Base-by-base conservation (phyloP, 2,888 invertebrate species). In the Tenthredo notha region DNA sequence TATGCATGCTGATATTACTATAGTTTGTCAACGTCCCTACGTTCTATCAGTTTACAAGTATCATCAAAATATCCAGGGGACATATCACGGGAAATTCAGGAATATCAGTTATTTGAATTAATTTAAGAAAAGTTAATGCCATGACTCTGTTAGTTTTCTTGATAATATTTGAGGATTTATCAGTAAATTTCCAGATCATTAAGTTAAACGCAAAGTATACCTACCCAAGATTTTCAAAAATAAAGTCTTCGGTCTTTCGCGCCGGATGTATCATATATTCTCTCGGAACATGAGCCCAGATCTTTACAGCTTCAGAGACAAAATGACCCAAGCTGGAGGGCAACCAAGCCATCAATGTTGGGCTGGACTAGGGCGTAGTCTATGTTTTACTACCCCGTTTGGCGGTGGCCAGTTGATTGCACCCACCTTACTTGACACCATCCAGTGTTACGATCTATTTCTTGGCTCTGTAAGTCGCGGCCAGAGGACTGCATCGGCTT, bases 1-100 rank as follows among this genome's bases (percentile, higher is more conserved):
- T 80, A 18, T 37, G 61, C 80, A 25, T 21, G 21, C 21, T 40
- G 80, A 40, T 80, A 80, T 61, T 37, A 61, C 80, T 80, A 61
- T 80, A 80, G 58, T 80, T 58, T 80, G 21, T 61, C 80, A 80
- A 61, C 33, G 80, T 61, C 37, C 58, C 29, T 77, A 5, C 18
- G 12, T 54, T 77, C 33, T 54, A 77, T 77, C 33, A 15, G 77
- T 25, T 10, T 9, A 21, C 54, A 10, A 54, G 54, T 18, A 54
- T 43, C n/a, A 33, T 77, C 33, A 33, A 33, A 54, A 33, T 54
- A 50, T 33, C 40, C 18, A 33, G 77, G 29, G 33, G 25, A n/a
- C 29, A 29, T 54, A 18, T 54, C 54, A 29, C 77, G 7, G 9
- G n/a, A 29, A 54, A 54, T 54, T 50, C 33, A 67, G 67, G 1